These are phyloP conservation scores for Buceros bicornis DNA, from an alignment of 2,797 vertebrate species.

Conservation along the genomic window DNA sequence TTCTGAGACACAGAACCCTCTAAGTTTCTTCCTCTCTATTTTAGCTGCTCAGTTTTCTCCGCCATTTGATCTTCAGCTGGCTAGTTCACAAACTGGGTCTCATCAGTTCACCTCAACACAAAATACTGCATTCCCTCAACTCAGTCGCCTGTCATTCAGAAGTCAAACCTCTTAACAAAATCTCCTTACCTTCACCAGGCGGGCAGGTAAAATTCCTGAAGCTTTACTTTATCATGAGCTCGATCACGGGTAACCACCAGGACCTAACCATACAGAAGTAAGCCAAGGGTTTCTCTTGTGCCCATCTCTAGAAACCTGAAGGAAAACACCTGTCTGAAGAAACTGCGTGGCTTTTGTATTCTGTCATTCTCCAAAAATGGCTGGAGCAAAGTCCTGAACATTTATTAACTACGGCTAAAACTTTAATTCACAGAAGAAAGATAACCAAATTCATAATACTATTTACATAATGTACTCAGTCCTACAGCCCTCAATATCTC, in stretches of 20 bases:
- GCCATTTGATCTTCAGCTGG: not conserved
- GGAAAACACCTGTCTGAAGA: not conserved
- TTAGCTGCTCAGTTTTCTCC: not conserved
- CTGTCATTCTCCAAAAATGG: not conserved
- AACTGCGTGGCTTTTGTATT: not conserved
- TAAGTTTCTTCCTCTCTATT: not conserved
- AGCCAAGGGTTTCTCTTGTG: not conserved
- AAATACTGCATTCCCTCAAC: not conserved
- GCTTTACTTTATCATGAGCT: not conserved
- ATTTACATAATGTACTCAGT: not conserved
- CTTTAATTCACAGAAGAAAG: not conserved
- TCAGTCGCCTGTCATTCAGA: not conserved
- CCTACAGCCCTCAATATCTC: not conserved
- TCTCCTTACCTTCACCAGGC: constrained; percentile 19
- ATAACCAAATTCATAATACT: not conserved
- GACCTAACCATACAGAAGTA: not conserved
- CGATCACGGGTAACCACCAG: not conserved
- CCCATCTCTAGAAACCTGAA: not conserved
- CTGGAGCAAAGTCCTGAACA: not conserved
- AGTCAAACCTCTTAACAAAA: not conserved
- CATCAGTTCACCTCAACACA: not conserved
- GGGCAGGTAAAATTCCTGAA: not conserved
- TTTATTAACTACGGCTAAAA: not conserved
- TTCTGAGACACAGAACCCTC: not conserved
- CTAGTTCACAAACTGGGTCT: not conserved